These are phyloP conservation scores for Tholera decimalis DNA, from an alignment of 2,888 invertebrate genomes.

Conservation along the genomic window DNA sequence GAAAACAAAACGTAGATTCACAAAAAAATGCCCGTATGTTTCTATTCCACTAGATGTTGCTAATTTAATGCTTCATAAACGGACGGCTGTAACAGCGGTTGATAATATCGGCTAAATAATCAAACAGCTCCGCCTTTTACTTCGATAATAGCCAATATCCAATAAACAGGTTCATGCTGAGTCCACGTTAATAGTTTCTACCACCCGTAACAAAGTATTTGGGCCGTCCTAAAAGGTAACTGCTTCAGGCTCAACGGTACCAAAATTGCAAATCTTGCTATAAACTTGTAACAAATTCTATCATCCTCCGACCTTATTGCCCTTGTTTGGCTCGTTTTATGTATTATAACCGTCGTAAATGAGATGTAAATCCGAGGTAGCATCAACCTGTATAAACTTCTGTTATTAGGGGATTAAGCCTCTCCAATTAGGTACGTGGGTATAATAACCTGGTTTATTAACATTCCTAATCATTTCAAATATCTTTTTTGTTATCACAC, in stretches of 20 bases:
- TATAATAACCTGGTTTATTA: constrained; percentile 50
- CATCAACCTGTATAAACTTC: constrained; percentile 70
- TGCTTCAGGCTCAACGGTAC: constrained; percentile 66
- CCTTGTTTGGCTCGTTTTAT: constrained; percentile 60
- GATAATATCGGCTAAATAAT: constrained; percentile 8
- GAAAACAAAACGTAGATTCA: background rate
- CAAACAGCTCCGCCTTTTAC: constrained; percentile 27
- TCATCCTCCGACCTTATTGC: constrained; percentile 48
- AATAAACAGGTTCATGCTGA: constrained; percentile 57
- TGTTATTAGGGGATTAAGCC: constrained; percentile 69
- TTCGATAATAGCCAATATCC: constrained; percentile 57
- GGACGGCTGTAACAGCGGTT: background rate
- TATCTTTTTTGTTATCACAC: constrained; percentile 20
- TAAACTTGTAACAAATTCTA: constrained; percentile 71
- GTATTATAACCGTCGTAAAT: constrained; percentile 70
- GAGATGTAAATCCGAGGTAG: constrained; percentile 75
- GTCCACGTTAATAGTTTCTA: constrained; percentile 58
- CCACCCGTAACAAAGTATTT: constrained; percentile 63
- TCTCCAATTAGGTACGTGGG: constrained; percentile 62
- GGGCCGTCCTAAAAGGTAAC: constrained; percentile 70
- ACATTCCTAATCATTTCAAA: constrained; percentile 50
- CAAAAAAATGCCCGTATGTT: background rate
- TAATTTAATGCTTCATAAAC: constrained; percentile 1
- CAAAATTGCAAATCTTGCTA: constrained; percentile 69
- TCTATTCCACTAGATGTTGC: too few relatives aligned